Base-by-base conservation (phyloP, 2,113 vertebrate genomes). In the Merops nubicus region DNA sequence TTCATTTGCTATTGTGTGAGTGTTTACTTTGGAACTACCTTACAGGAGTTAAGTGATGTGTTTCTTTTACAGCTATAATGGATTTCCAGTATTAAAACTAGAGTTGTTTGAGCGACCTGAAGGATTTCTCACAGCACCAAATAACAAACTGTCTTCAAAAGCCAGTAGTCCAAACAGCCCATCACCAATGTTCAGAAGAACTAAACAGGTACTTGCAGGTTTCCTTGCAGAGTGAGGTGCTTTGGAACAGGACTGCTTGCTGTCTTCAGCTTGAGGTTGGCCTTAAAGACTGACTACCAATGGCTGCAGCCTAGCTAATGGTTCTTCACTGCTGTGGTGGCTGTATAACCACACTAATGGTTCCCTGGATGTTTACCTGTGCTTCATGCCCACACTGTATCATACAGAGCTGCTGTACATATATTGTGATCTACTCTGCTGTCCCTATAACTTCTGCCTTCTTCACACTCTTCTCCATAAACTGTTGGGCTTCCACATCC, bases 131-230 rank as follows among this genome's bases (percentile, higher is more conserved):
- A 98, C 96, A 95, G 95, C 97, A 88, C 97, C 93, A 77, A 98
- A 98, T 50, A 98, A 96, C 90, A 98, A 98, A 79, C 88, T 98
- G 56, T 97, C 98, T 81, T 98, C 98, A 54, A 99, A 99, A 96
- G 98, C 98, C 97, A 98, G 97, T 97, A 99, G 98, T 97, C 99
- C 99, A 20, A 98, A 98, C 93, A 99, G 99, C 88, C 99, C 99
- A 15, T 99, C 98, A 0, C 99, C 99, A 29, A 99, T 99, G 98
- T 99, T 99, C 95, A 98, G 99, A 91, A 99, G 99, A 97, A 99
- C 99, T 83, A 99, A 99, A 96, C 99, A 99, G 99, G 99, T 99
- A 94, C 94, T 94, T 96, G 77, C 23, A 93, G 78, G 12, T 48
- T 3, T 77, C 87, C 14, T 15, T 60, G 45, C 57, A 33, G n/a